Percentiles rank a stretch among this genome's conserved stretches.
phyloP scores from a whole-genome alignment of 2,113 vertebrate species.

The Dascyllus trimaculatus region DNA sequence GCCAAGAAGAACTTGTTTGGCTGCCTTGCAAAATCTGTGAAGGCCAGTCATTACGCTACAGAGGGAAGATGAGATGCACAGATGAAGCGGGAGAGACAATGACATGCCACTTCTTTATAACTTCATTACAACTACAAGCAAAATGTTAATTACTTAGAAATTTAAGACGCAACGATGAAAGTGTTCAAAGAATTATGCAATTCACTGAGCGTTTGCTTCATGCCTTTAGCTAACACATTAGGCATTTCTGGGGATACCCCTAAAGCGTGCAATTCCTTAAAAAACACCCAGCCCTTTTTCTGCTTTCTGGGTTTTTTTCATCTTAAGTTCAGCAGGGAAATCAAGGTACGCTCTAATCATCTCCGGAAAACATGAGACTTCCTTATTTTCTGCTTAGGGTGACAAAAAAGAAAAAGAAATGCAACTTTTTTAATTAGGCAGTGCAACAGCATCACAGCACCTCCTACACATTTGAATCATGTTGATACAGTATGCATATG shows the following conservation, averaged over 20 bases:
- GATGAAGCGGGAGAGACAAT: constrained; percentile 16
- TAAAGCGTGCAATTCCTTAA: constrained; percentile 13
- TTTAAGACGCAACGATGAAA: constrained; percentile 23
- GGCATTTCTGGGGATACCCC: constrained; percentile 14
- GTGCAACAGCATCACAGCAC: constrained; percentile 1
- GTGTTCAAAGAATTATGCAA: constrained; percentile 34
- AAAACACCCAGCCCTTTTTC: constrained; percentile 39
- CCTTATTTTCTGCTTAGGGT: constrained; percentile 51
- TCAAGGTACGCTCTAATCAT: constrained; percentile 54
- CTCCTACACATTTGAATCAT: constrained; percentile 40
- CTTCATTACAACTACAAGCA: constrained; percentile 37
- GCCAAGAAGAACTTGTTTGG: constrained; percentile 17
- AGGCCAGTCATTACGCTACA: constrained; percentile 23
- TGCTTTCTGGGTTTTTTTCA: neutral
- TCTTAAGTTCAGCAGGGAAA: constrained; percentile 36
- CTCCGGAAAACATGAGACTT: constrained; percentile 30
- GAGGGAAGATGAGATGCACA: constrained; percentile 35
- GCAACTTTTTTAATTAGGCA: constrained; percentile 65
- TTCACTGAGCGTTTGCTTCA: constrained; percentile 35
- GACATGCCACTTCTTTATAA: constrained; percentile 43
- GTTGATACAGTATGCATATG: constrained; percentile 36
- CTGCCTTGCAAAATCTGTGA: constrained; percentile 44
- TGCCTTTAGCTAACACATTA: constrained; percentile 7
- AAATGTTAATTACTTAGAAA: constrained; percentile 33
- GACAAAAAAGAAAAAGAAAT: constrained; percentile 51